Percentiles rank a stretch among this genome's conserved stretches.
Conservation (phyloP, 2,797 vertebrate genomes). For the Chaetodon trifasciatus region DNA sequence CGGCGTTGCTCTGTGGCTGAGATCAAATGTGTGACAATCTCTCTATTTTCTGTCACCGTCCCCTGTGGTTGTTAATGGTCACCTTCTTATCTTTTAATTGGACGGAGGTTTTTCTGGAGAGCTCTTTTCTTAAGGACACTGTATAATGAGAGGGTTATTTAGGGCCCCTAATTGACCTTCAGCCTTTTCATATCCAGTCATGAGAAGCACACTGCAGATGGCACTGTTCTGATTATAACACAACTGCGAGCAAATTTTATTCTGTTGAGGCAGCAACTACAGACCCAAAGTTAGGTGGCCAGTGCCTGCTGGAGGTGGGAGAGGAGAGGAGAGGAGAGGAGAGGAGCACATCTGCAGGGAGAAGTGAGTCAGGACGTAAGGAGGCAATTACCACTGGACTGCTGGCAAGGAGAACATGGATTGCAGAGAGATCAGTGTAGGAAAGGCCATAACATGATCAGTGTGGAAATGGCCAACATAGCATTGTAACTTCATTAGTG, state of each 20-base stretch:
- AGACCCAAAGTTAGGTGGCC: slow-evolving; percentile 18
- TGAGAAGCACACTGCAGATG: slow-evolving; percentile 32
- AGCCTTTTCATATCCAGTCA: slow-evolving; percentile 55
- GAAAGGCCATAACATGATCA: slow-evolving; percentile 33
- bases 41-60: slow-evolving; percentile 55
- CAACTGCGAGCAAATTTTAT: slow-evolving; percentile 12
- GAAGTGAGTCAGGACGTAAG: slow-evolving; percentile 28
- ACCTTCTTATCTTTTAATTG: slow-evolving; percentile 83
- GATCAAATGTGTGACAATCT: slow-evolving; percentile 70
- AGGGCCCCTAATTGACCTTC: slow-evolving; percentile 72
- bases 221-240: slow-evolving; percentile 33
- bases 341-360: slow-evolving; percentile 14
- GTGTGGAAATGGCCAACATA: slow-evolving; percentile 28
- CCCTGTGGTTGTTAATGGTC: slow-evolving; percentile 74
- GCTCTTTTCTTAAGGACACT: slow-evolving; percentile 73
- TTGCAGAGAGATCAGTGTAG: slow-evolving; percentile 31
- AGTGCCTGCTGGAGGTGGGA: background rate
- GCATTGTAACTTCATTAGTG: slow-evolving; percentile 39
- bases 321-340: background rate
- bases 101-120: slow-evolving; percentile 68
- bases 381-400: slow-evolving; percentile 59
- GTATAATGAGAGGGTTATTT: slow-evolving; percentile 75
- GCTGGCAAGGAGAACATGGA: slow-evolving; percentile 28
- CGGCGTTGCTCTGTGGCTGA: slow-evolving; percentile 34
- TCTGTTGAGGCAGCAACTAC: slow-evolving; percentile 20